A percentile compares a stretch with the other conserved stretches of the same genome.
phyloP scores from a whole-genome alignment of 2,888 invertebrate species.

The Acronicta alni region DNA sequence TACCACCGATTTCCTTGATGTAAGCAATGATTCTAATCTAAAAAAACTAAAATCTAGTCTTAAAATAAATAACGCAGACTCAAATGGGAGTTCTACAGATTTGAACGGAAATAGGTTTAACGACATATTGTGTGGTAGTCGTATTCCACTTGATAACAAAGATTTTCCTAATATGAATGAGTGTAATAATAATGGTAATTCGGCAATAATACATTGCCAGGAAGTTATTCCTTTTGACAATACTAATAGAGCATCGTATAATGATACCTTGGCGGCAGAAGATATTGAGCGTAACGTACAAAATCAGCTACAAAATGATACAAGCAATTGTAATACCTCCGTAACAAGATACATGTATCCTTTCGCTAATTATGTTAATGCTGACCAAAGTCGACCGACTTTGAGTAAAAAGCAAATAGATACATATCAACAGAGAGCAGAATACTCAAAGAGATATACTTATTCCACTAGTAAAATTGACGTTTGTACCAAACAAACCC shows the following conservation, averaged over 20 bases:
- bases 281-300: neutral
- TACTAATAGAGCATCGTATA: neutral
- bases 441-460: conserved; percentile 63
- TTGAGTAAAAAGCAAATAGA: neutral
- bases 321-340: neutral
- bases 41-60: too few relatives aligned
- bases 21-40: neutral
- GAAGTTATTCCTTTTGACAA: neutral
- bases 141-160: conserved; percentile 1
- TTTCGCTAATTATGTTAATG: conserved; percentile 5
- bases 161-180: neutral
- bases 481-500: conserved; percentile 62
- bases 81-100: neutral
- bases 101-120: neutral
- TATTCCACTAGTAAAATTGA: conserved; percentile 69
- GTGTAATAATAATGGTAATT: neutral
- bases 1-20: conserved; percentile 1
- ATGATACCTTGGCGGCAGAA: neutral
- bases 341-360: neutral
- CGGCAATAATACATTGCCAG: neutral
- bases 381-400: neutral
- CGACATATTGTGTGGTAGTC: neutral
- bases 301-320: neutral
- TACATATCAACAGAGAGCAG: conserved; percentile 8
- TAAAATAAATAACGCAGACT: conserved; percentile 3